Evolutionary conservation across 1,140 invertebrate genomes (phyloP), one percentile per base, ranked within the genome.

Genomic region (Carcinoscorpius rotundicauda): DNA sequence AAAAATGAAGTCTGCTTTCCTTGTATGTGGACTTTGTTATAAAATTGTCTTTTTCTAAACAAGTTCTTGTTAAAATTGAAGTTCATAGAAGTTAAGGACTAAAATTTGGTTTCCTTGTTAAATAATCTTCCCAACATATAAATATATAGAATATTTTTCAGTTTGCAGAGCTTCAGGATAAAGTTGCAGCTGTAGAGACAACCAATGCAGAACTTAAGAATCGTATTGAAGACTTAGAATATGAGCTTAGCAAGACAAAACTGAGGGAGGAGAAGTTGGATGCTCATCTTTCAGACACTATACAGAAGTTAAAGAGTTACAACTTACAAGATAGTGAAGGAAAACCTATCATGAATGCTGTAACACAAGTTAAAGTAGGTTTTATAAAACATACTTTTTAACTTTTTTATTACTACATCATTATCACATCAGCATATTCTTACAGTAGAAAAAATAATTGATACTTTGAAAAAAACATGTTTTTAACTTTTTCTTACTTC

Each of bases 221-320:
- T 78, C 91, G 95, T 80, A 88, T 96, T 58, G 94, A 97, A 76
- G 95, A 97, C 78, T 76, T 96, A 52, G 91, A 97, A 74, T 97
- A 97, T 76, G 92, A 97, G 75, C 77, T 93, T 48, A 86, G 89
- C 72, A 95, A 94, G 80, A 86, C 93, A 3, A 83, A 88, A 52
- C 86, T 86, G 48, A 53, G 71, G 51, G 72, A 72, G 75, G 91
- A 95, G 75, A 97, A 97, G 76, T 76, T 95, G 11, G 91, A 95
- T 73, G 88, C 89, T 75, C 87, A 91, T 78, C 77, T 93, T 63
- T 88, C 87, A 5, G 91, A 95, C 75, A 88, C 89, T 51, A 85
- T 93, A 61, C 89, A 93, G 74, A 95, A 95, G 73, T 76, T 96
- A 6, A 93, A 91, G 76, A 64, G 63, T 29, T 66, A 67, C 58